Evolutionary conservation across 1,140 invertebrate genomes (phyloP).

Genomic region (Eufriesea mexicana): DNA sequence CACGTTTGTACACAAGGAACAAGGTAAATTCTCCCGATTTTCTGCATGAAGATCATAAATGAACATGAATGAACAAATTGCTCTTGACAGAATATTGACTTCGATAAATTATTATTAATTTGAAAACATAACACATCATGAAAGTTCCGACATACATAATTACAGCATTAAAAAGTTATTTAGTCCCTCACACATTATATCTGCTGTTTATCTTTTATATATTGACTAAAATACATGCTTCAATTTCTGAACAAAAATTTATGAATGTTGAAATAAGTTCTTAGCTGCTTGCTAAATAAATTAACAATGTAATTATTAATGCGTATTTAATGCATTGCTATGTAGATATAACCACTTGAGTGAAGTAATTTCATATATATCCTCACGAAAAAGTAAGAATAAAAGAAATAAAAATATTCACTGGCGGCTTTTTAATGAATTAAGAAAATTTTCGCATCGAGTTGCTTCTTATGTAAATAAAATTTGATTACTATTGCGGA

Average conservation of each 20-base stretch:
- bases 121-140: background rate
- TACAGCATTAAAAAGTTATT: background rate
- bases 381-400: background rate
- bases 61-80: constrained; percentile 28
- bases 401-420: constrained; percentile 2
- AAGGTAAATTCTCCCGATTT: constrained; percentile 43
- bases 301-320: background rate
- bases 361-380: background rate
- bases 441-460: background rate
- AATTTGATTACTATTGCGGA: background rate
- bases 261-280: background rate
- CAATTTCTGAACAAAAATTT: background rate
- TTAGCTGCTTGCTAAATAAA: constrained; percentile 3
- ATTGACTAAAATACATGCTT: background rate
- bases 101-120: background rate
- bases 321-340: background rate
- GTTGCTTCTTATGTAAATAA: background rate
- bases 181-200: background rate
- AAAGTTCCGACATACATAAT: background rate
- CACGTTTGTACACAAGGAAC: constrained; percentile 36
- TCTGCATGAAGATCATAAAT: constrained; percentile 33
- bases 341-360: background rate
- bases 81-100: background rate
- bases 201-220: constrained; percentile 35
- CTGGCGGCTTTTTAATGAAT: background rate